These are phyloP conservation scores for Phortica variegata DNA, from an alignment of 1,140 invertebrate species.

Conservation along the genomic window DNA sequence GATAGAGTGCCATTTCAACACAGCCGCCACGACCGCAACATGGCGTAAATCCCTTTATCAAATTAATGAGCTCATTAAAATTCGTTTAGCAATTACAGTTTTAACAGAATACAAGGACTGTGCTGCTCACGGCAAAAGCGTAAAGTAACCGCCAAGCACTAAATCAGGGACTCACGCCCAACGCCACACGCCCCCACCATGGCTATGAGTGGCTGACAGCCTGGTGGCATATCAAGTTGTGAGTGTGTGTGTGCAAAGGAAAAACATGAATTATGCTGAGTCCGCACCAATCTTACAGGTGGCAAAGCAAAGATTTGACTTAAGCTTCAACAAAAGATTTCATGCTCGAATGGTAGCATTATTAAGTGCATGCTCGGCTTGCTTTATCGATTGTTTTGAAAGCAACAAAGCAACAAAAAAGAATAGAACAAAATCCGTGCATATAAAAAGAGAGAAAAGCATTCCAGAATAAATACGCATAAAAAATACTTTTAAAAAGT, in stretches of 20 bases:
- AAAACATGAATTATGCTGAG: conserved; percentile 27
- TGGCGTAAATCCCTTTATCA: conserved; percentile 55
- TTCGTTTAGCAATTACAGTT: conserved; percentile 57
- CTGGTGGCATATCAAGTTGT: conserved; percentile 1
- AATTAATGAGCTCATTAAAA: conserved; percentile 57
- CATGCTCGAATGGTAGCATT: background rate
- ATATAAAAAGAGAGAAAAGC: background rate
- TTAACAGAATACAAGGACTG: conserved; percentile 57
- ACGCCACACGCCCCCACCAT: conserved; percentile 15
- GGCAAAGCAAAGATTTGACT: conserved; percentile 18
- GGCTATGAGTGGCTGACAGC: too few species aligned
- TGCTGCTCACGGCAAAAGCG: conserved; percentile 16
- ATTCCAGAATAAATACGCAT: conserved; percentile 46
- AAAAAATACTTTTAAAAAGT: conserved; percentile 53
- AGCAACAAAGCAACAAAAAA: conserved; percentile 39
- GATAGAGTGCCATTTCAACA: conserved; percentile 12
- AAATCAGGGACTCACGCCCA: too few species aligned
- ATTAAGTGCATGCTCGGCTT: background rate
- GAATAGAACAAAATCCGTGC: too few species aligned
- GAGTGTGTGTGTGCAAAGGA: too few species aligned
- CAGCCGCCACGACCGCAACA: conserved; percentile 42
- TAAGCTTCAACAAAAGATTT: background rate
- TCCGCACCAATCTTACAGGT: conserved; percentile 35
- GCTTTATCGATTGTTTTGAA: conserved; percentile 29
- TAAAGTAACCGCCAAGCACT: background rate